phyloP scores from a whole-genome alignment of 2,113 vertebrate species.

The Eurystomus gularis region DNA sequence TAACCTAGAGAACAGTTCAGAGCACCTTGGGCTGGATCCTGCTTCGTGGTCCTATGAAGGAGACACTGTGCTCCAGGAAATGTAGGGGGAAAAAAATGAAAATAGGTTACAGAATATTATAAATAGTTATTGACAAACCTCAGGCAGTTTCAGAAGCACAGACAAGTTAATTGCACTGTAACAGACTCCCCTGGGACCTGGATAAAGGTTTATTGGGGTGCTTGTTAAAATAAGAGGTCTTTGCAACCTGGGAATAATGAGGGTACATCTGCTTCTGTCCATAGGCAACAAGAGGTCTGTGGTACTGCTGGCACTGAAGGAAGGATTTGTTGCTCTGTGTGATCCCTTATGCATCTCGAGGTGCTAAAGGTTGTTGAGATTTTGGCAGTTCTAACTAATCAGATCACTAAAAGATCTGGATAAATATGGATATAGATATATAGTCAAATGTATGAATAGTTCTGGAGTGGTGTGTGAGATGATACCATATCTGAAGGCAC shows the following conservation, averaged over 20 bases:
- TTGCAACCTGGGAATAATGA: neutral
- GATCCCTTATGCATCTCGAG: no score
- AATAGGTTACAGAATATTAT: neutral
- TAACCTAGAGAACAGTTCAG: neutral
- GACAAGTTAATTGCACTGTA: neutral
- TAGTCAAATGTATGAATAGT: neutral
- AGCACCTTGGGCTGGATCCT: neutral
- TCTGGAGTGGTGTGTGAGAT: neutral
- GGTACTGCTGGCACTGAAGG: neutral
- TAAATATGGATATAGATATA: no score
- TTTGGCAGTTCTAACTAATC: neutral
- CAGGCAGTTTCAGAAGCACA: neutral
- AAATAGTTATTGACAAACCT: neutral
- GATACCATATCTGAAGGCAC: neutral
- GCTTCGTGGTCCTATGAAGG: neutral
- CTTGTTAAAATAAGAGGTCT: neutral
- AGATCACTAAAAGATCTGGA: neutral
- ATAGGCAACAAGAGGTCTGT: neutral
- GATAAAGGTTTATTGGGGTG: neutral
- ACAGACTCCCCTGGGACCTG: neutral
- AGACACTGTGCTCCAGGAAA: neutral
- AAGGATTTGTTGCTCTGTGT: neutral
- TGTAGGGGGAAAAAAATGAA: neutral
- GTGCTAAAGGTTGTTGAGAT: no score
- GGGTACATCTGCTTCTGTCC: neutral